Evolutionary conservation across 2,113 vertebrate species (phyloP).

Genomic region (Balaenoptera acutorostrata): DNA sequence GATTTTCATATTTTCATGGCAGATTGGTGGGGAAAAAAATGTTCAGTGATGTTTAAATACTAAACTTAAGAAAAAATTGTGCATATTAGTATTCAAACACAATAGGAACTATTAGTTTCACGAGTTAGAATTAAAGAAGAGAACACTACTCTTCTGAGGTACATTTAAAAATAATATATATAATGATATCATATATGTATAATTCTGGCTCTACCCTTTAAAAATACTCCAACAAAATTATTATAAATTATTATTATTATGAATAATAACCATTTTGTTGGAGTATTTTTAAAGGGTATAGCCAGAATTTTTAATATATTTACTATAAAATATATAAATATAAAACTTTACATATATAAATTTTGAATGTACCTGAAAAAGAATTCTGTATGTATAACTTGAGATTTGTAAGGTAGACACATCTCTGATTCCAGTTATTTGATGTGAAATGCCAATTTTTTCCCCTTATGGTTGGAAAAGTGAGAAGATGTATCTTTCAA

Average conservation of each 20-base stretch:
- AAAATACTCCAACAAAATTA: neutral
- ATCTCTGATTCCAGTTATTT: neutral
- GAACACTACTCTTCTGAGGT: neutral
- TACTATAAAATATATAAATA: neutral
- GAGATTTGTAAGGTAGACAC: neutral
- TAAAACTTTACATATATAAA: neutral
- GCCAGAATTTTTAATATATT: neutral
- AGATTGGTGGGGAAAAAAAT: constrained; percentile 29
- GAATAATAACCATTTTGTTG: neutral
- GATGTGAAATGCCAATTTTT: neutral
- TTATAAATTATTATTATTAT: neutral
- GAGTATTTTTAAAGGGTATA: neutral
- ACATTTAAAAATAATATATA: neutral
- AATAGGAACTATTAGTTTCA: neutral
- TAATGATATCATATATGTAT: neutral
- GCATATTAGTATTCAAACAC: neutral
- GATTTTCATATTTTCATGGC: neutral
- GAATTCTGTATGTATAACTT: neutral
- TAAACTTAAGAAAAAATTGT: neutral
- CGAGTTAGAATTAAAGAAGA: neutral
- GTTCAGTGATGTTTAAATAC: constrained; percentile 12
- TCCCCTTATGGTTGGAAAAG: neutral
- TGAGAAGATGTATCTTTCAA: neutral
- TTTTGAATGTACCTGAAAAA: neutral
- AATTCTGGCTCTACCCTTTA: neutral